Evolutionary conservation across 1,140 invertebrate species (phyloP), one percentile per base, ranked within the genome.

Genomic region (Halictus rubicundus): DNA sequence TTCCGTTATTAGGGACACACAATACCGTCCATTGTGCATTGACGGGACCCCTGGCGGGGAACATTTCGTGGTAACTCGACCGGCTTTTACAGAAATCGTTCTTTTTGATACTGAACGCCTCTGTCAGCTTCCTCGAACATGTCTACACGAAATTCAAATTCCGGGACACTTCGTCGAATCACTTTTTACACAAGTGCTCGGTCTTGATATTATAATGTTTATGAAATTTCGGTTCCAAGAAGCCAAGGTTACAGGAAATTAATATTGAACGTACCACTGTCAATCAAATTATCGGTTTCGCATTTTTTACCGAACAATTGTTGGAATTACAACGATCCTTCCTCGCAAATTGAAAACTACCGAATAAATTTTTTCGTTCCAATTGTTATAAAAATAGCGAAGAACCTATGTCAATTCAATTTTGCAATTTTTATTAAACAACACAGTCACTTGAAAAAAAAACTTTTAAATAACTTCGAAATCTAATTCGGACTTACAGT

Each of bases 1-100:
- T 78, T 78, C 68, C 68, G 76, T 78, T 78, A 78, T 78, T 78
- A 71, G 46, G 75, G 52, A 49, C 42, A 49, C 42, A 71, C 76
- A 78, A 78, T 78, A 46, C 42, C 59, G 25, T 46, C 76, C 59
- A 78, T 71, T 78, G 76, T 78, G 68, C 59, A 78, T 78, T 64
- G 71, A 71, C 49, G 68, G 68, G 16, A 37, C 16, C 68, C 39
- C 14, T 27, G 54, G 76, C 25, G 75, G 59, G 59, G 59, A 42
- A 63, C 27, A 78, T 71, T 78, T 78, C 75, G 68, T 71, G 75
- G 75, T 78, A 78, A 71, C 46, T 61, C 60, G 75, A 2, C 68
- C 68, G 68, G 23, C 10, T 71, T 78, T 70, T 63, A n/a, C 37
- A 63, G 75, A 78, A 78, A 78, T 71, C 68, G 59, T 16, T 63